phyloP scores from a whole-genome alignment of 2,888 invertebrate genomes.

The Eristalinus sepulchralis region DNA sequence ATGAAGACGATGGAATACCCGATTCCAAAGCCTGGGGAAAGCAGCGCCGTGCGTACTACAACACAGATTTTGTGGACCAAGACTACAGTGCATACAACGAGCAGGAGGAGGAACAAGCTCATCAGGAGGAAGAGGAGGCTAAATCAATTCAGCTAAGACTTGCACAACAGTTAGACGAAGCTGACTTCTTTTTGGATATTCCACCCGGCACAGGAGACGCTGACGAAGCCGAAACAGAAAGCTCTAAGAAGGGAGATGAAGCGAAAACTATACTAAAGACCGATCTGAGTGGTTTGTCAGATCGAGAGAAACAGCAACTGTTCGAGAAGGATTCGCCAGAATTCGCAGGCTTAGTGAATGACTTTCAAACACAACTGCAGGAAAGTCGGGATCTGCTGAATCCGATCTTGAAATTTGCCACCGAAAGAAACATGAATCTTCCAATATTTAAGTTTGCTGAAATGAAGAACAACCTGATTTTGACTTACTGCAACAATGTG shows the following conservation, averaged over 20 bases:
- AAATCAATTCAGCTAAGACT: slow-evolving; percentile 89
- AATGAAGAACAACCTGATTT: slow-evolving; percentile 86
- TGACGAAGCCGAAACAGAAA: slow-evolving; percentile 78
- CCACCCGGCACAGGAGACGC: slow-evolving; percentile 38
- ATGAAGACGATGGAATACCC: slow-evolving; percentile 87
- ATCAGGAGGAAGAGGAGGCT: slow-evolving; percentile 92
- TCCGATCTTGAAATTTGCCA: slow-evolving; percentile 86
- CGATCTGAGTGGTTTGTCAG: slow-evolving; percentile 88
- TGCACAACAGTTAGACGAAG: slow-evolving; percentile 89
- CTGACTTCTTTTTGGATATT: slow-evolving; percentile 86
- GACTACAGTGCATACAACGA: slow-evolving; percentile 84
- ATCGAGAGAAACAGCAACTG: slow-evolving; percentile 88
- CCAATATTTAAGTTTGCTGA: slow-evolving; percentile 87
- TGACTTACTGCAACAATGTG: slow-evolving; percentile 93
- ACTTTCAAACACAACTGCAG: slow-evolving; percentile 87
- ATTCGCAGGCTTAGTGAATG: slow-evolving; percentile 88
- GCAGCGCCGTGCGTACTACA: slow-evolving; percentile 89
- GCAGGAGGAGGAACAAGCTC: slow-evolving; percentile 87
- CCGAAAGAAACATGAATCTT: slow-evolving; percentile 84
- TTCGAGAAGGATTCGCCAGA: slow-evolving; percentile 94
- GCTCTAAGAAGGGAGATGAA: not conserved
- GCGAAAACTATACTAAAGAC: slow-evolving; percentile 83
- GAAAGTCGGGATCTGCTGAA: slow-evolving; percentile 85
- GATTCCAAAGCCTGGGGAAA: slow-evolving; percentile 94
- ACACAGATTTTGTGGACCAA: slow-evolving; percentile 93